Conservation (phyloP, 2,888 invertebrate species). For the Neocrepidodera transversa region DNA sequence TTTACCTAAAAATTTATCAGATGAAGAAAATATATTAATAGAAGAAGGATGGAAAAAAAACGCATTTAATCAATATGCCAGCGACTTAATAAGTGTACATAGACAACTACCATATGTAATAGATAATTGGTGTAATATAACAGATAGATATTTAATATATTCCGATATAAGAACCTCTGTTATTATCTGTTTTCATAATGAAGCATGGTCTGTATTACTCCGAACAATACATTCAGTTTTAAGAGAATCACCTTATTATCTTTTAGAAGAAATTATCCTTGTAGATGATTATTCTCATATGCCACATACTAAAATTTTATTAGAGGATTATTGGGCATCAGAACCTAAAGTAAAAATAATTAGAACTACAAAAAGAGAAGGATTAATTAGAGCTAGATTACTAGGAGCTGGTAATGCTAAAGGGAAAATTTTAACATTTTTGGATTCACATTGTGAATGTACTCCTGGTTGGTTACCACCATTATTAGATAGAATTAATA, state of each 20-base stretch:
- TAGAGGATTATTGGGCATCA: slow-evolving; percentile 91
- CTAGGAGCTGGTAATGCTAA: slow-evolving; percentile 68
- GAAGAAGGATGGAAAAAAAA: slow-evolving; percentile 2
- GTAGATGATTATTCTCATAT: slow-evolving; percentile 98
- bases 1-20: not conserved
- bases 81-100: slow-evolving; percentile 9
- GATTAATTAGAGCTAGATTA: slow-evolving; percentile 91
- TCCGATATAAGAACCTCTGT: slow-evolving; percentile 87
- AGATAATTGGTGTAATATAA: slow-evolving; percentile 75
- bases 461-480: slow-evolving; percentile 96
- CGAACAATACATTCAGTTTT: slow-evolving; percentile 95
- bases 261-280: slow-evolving; percentile 92
- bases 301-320: slow-evolving; percentile 90
- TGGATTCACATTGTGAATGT: slow-evolving; percentile 98
- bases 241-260: slow-evolving; percentile 87
- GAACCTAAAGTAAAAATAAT: slow-evolving; percentile 94
- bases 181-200: slow-evolving; percentile 97
- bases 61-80: slow-evolving; percentile 8
- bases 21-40: not conserved
- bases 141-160: slow-evolving; percentile 65
- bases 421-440: slow-evolving; percentile 76
- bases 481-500: slow-evolving; percentile 84
- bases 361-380: slow-evolving; percentile 88
- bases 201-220: slow-evolving; percentile 96
- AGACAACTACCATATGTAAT: slow-evolving; percentile 1